Evolutionary conservation across 2,888 invertebrate species (phyloP).

Genomic region (Loripinus fragilis): DNA sequence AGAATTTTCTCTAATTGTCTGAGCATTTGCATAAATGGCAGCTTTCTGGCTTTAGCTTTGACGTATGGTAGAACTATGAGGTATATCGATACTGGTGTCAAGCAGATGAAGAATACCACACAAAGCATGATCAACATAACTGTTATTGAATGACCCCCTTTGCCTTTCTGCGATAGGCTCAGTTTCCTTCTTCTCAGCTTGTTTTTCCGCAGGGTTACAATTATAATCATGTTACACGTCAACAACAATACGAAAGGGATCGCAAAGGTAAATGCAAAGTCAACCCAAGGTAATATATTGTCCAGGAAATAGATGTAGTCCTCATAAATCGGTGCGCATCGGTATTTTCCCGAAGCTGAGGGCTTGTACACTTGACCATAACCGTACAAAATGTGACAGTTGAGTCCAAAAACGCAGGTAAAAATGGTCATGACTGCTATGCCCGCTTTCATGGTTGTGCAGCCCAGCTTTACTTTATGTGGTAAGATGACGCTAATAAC

Average conservation of each 20-base stretch:
- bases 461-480: conserved; percentile 64
- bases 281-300: conserved; percentile 70
- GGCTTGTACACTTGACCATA: not conserved
- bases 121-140: conserved; percentile 63
- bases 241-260: conserved; percentile 67
- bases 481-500: conserved; percentile 71
- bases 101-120: conserved; percentile 61
- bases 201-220: conserved; percentile 38
- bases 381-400: conserved; percentile 59
- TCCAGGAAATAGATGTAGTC: conserved; percentile 40
- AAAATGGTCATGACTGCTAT: conserved; percentile 43
- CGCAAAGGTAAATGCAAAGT: conserved; percentile 62
- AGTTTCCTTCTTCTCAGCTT: conserved; percentile 13
- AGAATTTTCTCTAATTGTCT: conserved; percentile 13
- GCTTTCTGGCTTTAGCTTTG: conserved; percentile 34
- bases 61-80: conserved; percentile 36
- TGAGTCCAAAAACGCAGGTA: conserved; percentile 43
- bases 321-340: conserved; percentile 25
- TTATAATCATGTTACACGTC: conserved; percentile 66
- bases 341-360: not conserved
- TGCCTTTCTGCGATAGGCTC: not conserved
- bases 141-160: not conserved
- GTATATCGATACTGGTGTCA: conserved; percentile 58
- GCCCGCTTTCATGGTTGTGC: conserved; percentile 56
- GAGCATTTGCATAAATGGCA: conserved; percentile 13